phyloP scores from a whole-genome alignment of 2,113 vertebrate genomes.

The Rhinichthys klamathensis region DNA sequence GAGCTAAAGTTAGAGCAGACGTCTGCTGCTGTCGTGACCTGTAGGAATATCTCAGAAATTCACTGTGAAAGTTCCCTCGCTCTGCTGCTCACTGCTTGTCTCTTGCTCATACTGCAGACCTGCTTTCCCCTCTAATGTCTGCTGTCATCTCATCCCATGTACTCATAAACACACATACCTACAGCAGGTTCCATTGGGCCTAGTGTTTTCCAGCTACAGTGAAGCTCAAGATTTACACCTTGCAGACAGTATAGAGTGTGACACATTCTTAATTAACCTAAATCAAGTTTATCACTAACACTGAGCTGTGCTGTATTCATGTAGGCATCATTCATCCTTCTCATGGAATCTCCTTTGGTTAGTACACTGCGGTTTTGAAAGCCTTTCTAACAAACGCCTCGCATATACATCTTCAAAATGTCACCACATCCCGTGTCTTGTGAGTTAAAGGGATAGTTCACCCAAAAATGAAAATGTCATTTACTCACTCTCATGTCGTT shows the following conservation, averaged over 20 bases:
- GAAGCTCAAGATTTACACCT: neutral
- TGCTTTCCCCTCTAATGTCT: conserved; percentile 21
- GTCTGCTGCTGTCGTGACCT: conserved; percentile 7
- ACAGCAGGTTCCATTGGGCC: neutral
- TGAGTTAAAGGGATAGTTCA: neutral
- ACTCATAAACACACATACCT: neutral
- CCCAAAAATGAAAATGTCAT: neutral
- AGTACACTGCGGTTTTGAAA: neutral
- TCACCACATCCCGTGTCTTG: neutral
- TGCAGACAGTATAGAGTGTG: neutral
- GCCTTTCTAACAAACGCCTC: neutral
- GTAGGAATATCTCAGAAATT: conserved; percentile 30
- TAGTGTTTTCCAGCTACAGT: neutral
- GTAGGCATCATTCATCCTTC: neutral
- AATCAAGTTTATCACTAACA: conserved; percentile 1
- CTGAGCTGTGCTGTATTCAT: neutral
- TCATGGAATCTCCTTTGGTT: neutral
- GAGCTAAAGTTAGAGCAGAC: conserved; percentile 43
- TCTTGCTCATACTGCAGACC: conserved; percentile 15
- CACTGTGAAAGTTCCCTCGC: neutral
- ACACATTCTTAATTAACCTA: neutral
- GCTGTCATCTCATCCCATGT: neutral
- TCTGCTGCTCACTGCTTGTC: conserved; percentile 1
- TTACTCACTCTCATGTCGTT: neutral
- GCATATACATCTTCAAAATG: neutral